phyloP scores from a whole-genome alignment of 2,797 vertebrate species.

The Microcaecilia unicolor region DNA sequence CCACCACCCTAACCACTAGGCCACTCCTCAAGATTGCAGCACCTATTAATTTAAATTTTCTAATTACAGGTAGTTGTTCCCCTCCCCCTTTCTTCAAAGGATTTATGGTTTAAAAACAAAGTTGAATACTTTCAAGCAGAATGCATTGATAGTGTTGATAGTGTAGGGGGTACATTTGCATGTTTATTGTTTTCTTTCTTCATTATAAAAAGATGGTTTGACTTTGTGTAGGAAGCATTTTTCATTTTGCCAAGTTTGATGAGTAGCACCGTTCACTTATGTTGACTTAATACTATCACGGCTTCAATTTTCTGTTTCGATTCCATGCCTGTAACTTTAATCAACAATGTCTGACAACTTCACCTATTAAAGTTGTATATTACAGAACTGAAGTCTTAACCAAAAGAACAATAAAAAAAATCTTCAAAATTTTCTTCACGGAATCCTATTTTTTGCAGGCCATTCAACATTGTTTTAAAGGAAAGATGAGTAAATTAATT shows the following conservation, averaged over 20 bases:
- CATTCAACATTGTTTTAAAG: no score
- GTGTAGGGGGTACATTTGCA: conserved; percentile 30
- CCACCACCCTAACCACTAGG: no score
- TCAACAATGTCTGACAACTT: conserved; percentile 1
- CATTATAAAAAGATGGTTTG: conserved; percentile 23
- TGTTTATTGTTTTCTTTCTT: conserved; percentile 40
- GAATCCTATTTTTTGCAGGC: no score
- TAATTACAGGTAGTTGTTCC: conserved; percentile 5
- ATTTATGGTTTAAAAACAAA: conserved; percentile 21
- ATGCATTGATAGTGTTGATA: conserved; percentile 26
- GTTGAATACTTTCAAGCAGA: conserved; percentile 22
- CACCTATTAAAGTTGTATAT: background rate
- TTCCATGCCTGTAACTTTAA: conserved; percentile 1
- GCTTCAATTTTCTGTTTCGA: background rate
- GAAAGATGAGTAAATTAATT: no score
- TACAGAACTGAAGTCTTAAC: conserved; percentile 5
- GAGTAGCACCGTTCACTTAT: background rate
- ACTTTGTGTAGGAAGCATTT: conserved; percentile 6
- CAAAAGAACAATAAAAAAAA: no score
- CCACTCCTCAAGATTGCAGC: no score
- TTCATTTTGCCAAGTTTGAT: background rate
- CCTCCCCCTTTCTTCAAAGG: conserved; percentile 1
- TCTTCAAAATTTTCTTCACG: no score
- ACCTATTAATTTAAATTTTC: conserved; percentile 13
- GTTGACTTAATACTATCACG: background rate